Base-by-base conservation (phyloP, 2,113 vertebrate genomes). In the Orientallactaga bullata region DNA sequence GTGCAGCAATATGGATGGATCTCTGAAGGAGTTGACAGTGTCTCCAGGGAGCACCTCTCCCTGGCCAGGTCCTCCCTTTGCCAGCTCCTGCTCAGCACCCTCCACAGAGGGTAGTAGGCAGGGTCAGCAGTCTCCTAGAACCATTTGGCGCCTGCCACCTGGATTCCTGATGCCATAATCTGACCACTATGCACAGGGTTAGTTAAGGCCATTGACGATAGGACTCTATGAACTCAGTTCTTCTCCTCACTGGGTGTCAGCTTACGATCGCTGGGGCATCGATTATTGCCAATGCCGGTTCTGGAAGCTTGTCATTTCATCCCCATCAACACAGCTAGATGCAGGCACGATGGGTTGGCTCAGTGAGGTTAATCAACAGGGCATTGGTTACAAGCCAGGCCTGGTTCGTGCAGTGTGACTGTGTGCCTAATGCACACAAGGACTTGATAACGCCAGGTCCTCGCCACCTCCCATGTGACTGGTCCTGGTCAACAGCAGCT, bases 151-250 rank as follows among this genome's bases (percentile, higher is more conserved):
- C 24, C 73, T 91, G 74, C 88, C 82, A n/a, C 0, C 4, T 35
- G 51, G 77, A 35, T 42, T 7, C 28, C 39, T 32, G 65, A 18
- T 0, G 13, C 35, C 71, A 18, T 32, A 2, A 28, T 16, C 42
- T 30, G 20, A 32, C n/a, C 23, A 6, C 2, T 7, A 28, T 28
- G 42, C 37, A 21, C 5, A 32, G 71, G 8, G 90, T 8, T 9
- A 15, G 81, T 47, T 16, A 39, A 35, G 39, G 17, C n/a, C 8
- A 2, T 65, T 63, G 10, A 5, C 0, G 15, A 51, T 17, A 35
- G 24, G 26, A 17, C 20, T 55, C 63, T 9, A 5, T 12, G 3
- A 42, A 39, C 28, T 21, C n/a, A 24, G 17, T 51, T 11, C 37
- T 68, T 32, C 28, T 32, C 58, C 85, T 9, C 13, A 15, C 3